Evolutionary conservation across 2,888 invertebrate species (phyloP), one percentile per base, ranked within the genome.

Genomic region (Papilio demoleus): DNA sequence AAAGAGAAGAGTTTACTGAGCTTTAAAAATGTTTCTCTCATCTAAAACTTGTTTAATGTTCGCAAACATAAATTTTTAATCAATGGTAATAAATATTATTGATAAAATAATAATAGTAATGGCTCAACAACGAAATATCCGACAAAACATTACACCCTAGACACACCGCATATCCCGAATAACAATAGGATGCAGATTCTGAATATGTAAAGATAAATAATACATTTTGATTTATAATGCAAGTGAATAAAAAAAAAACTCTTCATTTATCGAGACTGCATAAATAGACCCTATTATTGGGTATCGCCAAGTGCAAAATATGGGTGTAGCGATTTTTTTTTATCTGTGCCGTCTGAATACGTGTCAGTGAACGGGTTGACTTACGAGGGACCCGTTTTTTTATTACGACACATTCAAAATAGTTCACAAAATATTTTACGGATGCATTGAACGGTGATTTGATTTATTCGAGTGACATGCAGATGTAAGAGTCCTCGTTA

Each of bases 141-240:
- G 83, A 86, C 85, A 87, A 91, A 90, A 89, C 87, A 88, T 91
- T 88, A 90, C 89, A 90, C 92, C 92, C 90, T 90, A 88, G 90
- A 92, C 92, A 92, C 88, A 90, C 92, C 92, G 84, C 92, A 92
- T 77, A 88, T 87, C 84, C 86, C 84, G 85, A 88, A 87, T 89
- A 87, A 92, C 92, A 92, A 92, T 91, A 82, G 92, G 92, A 92
- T 92, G 92, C 91, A 92, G 92, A 92, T 92, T 92, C 85, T 77
- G 88, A 87, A 88, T 89, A 88, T 90, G 85, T 87, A 90, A 90
- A 92, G 92, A 92, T 92, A 92, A 92, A 92, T 92, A 92, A 92
- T 92, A 90, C 90, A 90, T 90, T 92, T 90, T 92, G 92, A 92
- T 92, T 92, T 92, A 92, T 92, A 92, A 91, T 90, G 81, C 87